Percentiles rank a stretch among this genome's conserved stretches.
Evolutionary conservation across 2,113 vertebrate genomes (phyloP).

Genomic region (Ceyx melanurus): DNA sequence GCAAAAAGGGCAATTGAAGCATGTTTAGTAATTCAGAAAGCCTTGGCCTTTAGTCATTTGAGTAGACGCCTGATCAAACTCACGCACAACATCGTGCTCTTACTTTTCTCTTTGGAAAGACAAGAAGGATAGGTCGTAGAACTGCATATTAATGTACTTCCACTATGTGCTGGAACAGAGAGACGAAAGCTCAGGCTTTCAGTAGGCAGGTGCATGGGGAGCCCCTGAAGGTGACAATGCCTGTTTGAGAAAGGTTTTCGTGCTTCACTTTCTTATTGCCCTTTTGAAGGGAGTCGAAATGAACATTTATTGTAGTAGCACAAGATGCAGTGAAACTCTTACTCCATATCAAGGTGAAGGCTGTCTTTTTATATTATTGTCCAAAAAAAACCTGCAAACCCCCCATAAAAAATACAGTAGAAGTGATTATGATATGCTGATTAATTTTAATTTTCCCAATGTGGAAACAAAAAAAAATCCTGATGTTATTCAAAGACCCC

Average conservation of each 20-base stretch:
- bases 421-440: background rate
- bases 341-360: background rate
- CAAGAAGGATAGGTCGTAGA: background rate
- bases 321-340: background rate
- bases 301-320: background rate
- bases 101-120: constrained; percentile 7
- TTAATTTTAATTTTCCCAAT: background rate
- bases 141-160: background rate
- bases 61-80: background rate
- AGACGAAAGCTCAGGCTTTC: background rate
- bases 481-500: background rate
- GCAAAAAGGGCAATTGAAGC: background rate
- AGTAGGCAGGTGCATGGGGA: background rate
- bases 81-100: background rate
- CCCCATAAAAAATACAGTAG: background rate
- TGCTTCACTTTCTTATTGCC: background rate
- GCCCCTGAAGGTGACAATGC: background rate
- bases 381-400: background rate
- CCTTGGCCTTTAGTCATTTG: background rate
- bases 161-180: background rate
- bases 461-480: background rate
- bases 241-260: background rate
- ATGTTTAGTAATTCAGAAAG: background rate
- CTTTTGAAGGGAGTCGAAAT: background rate
- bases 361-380: background rate